Percentiles rank a stretch among this genome's conserved stretches.
phyloP scores from a whole-genome alignment of 2,113 vertebrate species.

The Hemibagrus wyckioides region DNA sequence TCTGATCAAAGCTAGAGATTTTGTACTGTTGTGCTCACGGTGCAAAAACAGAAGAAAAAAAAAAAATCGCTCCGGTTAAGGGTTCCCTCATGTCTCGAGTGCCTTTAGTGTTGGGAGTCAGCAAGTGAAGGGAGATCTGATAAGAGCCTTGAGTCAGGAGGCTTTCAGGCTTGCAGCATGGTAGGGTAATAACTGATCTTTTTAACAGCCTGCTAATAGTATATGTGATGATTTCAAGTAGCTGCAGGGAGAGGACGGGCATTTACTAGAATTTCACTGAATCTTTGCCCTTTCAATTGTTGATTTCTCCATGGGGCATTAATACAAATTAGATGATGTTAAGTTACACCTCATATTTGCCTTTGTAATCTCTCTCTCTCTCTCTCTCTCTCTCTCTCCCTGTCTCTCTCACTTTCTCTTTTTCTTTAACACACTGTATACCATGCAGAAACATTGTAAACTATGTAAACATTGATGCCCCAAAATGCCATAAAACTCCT shows the following conservation, averaged over 20 bases:
- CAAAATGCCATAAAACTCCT: not conserved
- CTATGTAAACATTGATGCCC: not conserved
- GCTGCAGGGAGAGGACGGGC: not conserved
- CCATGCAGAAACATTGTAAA: not conserved
- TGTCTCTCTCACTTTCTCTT: not conserved
- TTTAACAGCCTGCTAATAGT: not conserved
- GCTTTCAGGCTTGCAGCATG: not conserved
- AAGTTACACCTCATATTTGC: not conserved
- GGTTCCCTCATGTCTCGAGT: not conserved
- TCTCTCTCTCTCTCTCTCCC: not conserved
- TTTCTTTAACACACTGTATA: not conserved
- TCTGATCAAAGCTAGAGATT: not conserved
- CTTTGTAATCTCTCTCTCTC: not conserved
- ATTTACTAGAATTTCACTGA: not conserved
- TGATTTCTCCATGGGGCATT: conserved; percentile 31
- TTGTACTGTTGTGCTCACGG: not conserved
- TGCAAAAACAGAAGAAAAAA: too few species aligned
- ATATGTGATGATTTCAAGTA: not conserved
- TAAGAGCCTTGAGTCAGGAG: not conserved
- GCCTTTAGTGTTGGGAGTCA: not conserved
- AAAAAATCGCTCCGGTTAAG: not conserved
- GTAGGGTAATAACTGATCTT: not conserved
- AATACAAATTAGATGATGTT: not conserved
- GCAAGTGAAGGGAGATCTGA: not conserved
- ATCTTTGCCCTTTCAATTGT: not conserved